Evolutionary conservation across 2,113 vertebrate genomes (phyloP), one percentile per base, ranked within the genome.

Genomic region (Ailuropoda melanoleuca): DNA sequence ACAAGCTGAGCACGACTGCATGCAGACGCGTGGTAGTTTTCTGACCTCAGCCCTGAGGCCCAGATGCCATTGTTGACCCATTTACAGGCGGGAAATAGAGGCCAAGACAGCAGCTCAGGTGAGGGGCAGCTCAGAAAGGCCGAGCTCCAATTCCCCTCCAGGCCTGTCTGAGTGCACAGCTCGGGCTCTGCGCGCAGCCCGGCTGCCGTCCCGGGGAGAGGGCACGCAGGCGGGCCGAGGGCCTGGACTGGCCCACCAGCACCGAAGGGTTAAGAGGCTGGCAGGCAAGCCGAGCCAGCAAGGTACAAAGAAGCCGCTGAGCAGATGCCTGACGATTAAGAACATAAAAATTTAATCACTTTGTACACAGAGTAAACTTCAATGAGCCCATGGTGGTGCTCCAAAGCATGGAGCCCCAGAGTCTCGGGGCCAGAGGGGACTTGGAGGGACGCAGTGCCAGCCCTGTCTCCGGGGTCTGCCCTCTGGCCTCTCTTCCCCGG

Each of bases 381-480:
- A 14, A 15, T 1, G 4, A 18, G 31, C 50, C 29, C 1, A 0
- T 4, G 0, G 21, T n/a, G 13, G 0, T 18, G 0, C n/a, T 26
- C 88, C 60, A 34, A 39, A 58, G 88, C 58, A 1, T 0, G 1
- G 1, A n/a, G n/a, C 17, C 66, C 8, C 48, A 5, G 26, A 6
- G 19, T 15, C 48, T 23, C 0, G 0, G 53, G 53, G 24, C 68
- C 12, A 24, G 23, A 24, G 46, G 70, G 39, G 15, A 3, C 18
- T 1, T 4, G 19, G 39, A 55, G 37, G 83, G 6, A 2, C 9
- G 9, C 18, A 14, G 48, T 1, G 8, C 34, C 0, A 2, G 8
- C 50, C 43, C 17, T 1, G 0, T n/a, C 74, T 23, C 31, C n/a
- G 3, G 5, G 1, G 4, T 11, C 23, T 4, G 0, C 14, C 39